Conservation (phyloP, 2,797 vertebrate genomes). For the Peromyscus aztecus region DNA sequence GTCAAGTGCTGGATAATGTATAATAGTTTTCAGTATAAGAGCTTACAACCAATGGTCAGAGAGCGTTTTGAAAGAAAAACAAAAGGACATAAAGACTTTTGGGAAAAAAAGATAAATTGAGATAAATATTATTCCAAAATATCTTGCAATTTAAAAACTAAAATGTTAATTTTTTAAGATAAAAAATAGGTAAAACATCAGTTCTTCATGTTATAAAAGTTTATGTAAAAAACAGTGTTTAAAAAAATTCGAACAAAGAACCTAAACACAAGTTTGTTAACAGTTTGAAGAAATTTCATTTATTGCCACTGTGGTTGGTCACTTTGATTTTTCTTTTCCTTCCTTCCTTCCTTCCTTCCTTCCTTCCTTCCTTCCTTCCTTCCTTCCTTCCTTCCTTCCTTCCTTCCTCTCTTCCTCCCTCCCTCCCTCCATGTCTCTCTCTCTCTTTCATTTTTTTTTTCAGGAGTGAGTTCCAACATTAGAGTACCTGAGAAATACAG, state of each 20-base stretch:
- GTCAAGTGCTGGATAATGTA: slow-evolving; percentile 74
- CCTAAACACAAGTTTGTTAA: not conserved
- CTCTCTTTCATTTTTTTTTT: not conserved
- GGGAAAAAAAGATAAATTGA: not conserved
- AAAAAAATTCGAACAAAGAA: not conserved
- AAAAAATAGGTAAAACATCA: slow-evolving; percentile 47
- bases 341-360: not conserved
- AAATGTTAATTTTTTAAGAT: not conserved
- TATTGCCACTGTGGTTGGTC: slow-evolving; percentile 45
- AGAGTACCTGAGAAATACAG: not conserved
- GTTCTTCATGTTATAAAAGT: not conserved
- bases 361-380: rapidly evolving
- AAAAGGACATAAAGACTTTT: slow-evolving; percentile 2
- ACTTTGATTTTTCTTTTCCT: not conserved
- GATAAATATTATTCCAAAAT: slow-evolving; percentile 40
- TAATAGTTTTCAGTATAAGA: slow-evolving; percentile 77
- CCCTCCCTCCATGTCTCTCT: not conserved
- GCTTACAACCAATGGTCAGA: slow-evolving; percentile 73
- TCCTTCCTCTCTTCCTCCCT: not conserved
- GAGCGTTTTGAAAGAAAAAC: slow-evolving; percentile 68
- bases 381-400: rapidly evolving
- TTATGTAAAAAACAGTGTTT: slow-evolving; percentile 37
- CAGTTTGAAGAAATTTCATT: slow-evolving; percentile 63
- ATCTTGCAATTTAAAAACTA: not conserved
- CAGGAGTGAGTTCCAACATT: not conserved